A percentile compares a stretch with the other conserved stretches of the same genome.
These are phyloP conservation scores for Odontothrips loti DNA, from an alignment of 2,888 invertebrate genomes.

Conservation along the genomic window DNA sequence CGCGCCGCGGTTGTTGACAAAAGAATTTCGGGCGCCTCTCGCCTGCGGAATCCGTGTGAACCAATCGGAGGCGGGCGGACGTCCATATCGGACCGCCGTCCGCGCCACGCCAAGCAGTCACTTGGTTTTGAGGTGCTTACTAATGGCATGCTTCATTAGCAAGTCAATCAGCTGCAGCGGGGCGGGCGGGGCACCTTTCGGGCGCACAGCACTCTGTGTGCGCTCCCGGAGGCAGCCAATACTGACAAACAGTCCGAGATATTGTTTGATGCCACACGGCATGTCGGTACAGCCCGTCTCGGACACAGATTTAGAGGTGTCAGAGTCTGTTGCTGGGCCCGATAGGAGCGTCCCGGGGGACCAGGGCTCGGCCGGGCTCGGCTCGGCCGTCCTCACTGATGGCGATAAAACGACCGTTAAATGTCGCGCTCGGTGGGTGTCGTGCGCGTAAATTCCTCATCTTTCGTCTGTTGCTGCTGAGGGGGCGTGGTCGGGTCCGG, in stretches of 20 bases:
- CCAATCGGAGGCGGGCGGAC: not conserved
- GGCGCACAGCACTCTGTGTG: not conserved
- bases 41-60: not conserved
- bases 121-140: constrained; percentile 21
- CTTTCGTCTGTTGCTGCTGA: not conserved
- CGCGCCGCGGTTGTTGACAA: too few species aligned
- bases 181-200: not conserved
- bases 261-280: not conserved
- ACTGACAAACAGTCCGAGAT: not conserved
- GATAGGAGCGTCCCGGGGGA: too few species aligned
- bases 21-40: too few species aligned
- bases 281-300: too few species aligned
- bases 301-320: too few species aligned
- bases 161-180: constrained; percentile 2
- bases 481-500: not conserved
- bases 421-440: not conserved
- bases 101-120: not conserved
- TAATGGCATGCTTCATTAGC: constrained; percentile 20
- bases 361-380: too few species aligned
- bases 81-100: not conserved
- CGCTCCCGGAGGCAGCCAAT: not conserved
- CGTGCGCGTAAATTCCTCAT: not conserved
- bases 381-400: not conserved
- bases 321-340: too few species aligned
- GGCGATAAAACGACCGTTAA: constrained; percentile 5